Evolutionary conservation across 2,797 vertebrate genomes (phyloP).

Genomic region (Loriculus beryllinus): DNA sequence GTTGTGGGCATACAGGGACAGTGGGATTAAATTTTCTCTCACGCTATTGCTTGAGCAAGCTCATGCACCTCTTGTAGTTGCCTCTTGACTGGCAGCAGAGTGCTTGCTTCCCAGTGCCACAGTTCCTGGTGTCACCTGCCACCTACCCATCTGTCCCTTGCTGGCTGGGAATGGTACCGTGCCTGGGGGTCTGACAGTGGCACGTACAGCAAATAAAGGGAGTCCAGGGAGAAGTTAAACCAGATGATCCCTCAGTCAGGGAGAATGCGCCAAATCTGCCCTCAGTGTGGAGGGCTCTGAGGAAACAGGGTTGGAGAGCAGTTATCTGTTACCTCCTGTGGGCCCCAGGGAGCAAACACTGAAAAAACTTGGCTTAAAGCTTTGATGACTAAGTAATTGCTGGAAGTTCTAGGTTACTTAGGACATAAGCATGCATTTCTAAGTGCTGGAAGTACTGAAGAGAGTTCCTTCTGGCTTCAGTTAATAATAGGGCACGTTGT

Average conservation of each 20-base stretch:
- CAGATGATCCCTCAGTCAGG: background rate
- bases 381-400: background rate
- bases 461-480: background rate
- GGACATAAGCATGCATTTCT: background rate
- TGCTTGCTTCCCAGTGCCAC: background rate
- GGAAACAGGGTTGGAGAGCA: background rate
- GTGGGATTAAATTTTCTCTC: background rate
- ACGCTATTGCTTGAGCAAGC: background rate
- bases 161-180: fast-evolving
- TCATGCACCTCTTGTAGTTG: fast-evolving
- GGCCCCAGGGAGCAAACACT: background rate
- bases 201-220: fast-evolving
- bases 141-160: fast-evolving
- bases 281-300: background rate
- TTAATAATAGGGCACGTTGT: background rate
- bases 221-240: background rate
- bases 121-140: background rate
- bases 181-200: background rate
- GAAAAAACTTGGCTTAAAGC: background rate
- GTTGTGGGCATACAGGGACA: background rate
- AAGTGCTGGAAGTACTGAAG: background rate
- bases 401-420: background rate
- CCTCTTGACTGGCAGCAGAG: background rate
- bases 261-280: background rate
- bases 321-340: background rate